Evolutionary conservation across 2,888 invertebrate genomes (phyloP), one percentile per base, ranked within the genome.

Genomic region (Tenthredo scrophulariae): DNA sequence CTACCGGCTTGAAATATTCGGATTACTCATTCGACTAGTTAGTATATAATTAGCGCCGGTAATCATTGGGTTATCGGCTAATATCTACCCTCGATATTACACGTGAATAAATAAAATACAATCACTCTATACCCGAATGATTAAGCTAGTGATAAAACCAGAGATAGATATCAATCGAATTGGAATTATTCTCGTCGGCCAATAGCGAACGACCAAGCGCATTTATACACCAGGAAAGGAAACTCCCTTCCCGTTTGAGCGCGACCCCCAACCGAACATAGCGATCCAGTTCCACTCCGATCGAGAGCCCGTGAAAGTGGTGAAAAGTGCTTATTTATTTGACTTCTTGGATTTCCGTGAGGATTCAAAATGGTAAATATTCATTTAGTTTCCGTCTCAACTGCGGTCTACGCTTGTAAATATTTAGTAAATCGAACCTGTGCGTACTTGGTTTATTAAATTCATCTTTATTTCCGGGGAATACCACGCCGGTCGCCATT

Each of bases 211-310:
- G 86, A 89, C 89, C 86, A 89, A 89, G 90, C 89, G 91, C 88
- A 90, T 88, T 88, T 87, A 90, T 91, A 90, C 90, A 90, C 86
- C 84, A 33, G 22, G 37, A 54, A 91, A 91, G 92, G 91, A 92
- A 90, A 91, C 93, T 92, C 92, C 92, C 92, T 92, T 92, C 91
- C 91, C 92, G 91, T 92, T 89, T 88, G 89, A 90, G 88, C 90
- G 89, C 91, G 92, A 91, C 90, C 90, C 91, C 91, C 88, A 90
- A 92, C 91, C 89, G 91, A 91, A 92, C 90, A 90, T 85, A 88
- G 87, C 89, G 89, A 91, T 91, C 90, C 91, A 92, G 92, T 92
- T 91, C 89, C 88, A 91, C 89, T 89, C 90, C 89, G 90, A 90
- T 88, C 89, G 88, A 90, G 89, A 89, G 88, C 88, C 88, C 90